Evolutionary conservation across 2,888 invertebrate species (phyloP), one percentile per base, ranked within the genome.

Genomic region (Metopia argyrocephala): DNA sequence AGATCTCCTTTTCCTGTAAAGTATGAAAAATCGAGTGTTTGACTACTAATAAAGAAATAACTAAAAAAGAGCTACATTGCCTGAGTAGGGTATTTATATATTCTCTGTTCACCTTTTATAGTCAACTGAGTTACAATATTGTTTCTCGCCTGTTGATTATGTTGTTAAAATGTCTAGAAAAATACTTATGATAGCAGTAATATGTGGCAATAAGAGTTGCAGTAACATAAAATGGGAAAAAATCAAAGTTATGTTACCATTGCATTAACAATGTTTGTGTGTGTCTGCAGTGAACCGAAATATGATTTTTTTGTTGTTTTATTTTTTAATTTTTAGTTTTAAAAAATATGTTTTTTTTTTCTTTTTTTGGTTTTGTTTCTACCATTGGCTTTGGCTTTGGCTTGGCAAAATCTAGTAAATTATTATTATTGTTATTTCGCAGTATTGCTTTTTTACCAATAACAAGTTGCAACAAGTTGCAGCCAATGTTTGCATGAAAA

Each of bases 201-300:
- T 38, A 38, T 38, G 61, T 66, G 45, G 57, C 15, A 20, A 6
- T 48, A 64, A 25, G n/a, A 9, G 50, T 56, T 45, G n/a, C 25
- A 56, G 21, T 25, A 48, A 45, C n/a, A 46, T 50, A 5, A 5
- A 23, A n/a, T n/a, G n/a, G n/a, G n/a, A n/a, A n/a, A n/a, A n/a
- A n/a, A n/a, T n/a, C n/a, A n/a, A 21, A 21, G 28, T 59, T 69
- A n/a, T n/a, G n/a, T n/a, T n/a, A n/a, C 38, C 9, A 38, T 12
- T 38, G 38, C 38, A 38, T 3, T 38, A 9, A 12, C 38, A 56
- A 66, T 66, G 50, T 28, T 52, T 68, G 46, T 68, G 52, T 45
- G 31, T 61, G 64, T 52, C 38, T 54, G 75, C 69, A 79, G 65
- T 79, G 76, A 80, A 76, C 71, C 71, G 48, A 1, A 45, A 56